Conservation (phyloP, 2,888 invertebrate genomes). For the Lepeophtheirus nordmannii region DNA sequence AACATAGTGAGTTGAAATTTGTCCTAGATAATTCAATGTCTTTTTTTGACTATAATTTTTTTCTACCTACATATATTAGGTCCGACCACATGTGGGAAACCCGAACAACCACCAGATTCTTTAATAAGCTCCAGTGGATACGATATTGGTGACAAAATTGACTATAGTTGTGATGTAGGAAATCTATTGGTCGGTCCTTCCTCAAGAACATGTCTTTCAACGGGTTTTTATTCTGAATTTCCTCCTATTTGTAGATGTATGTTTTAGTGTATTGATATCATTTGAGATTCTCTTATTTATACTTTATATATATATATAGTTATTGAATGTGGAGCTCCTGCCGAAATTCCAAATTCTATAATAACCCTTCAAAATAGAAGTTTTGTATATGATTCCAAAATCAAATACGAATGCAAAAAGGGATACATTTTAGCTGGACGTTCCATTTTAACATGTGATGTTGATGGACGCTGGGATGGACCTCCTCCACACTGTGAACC, state of each 20-base stretch:
- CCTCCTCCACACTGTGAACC: slow-evolving; percentile 56
- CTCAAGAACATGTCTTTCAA: slow-evolving; percentile 65
- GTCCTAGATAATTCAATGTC: background rate
- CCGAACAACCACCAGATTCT: slow-evolving; percentile 82
- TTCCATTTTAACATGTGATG: slow-evolving; percentile 67
- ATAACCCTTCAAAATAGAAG: slow-evolving; percentile 68
- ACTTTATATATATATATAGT: slow-evolving; percentile 41
- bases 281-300: background rate
- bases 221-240: slow-evolving; percentile 83
- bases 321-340: slow-evolving; percentile 76
- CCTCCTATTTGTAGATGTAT: slow-evolving; percentile 83
- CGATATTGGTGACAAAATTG: slow-evolving; percentile 63
- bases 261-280: slow-evolving; percentile 31
- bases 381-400: slow-evolving; percentile 68
- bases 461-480: slow-evolving; percentile 83
- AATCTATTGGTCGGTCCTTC: slow-evolving; percentile 72
- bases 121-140: slow-evolving; percentile 61
- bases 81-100: slow-evolving; percentile 74
- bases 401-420: slow-evolving; percentile 62
- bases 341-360: slow-evolving; percentile 63
- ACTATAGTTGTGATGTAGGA: slow-evolving; percentile 69
- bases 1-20: slow-evolving; percentile 57
- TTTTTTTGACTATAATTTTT: slow-evolving; percentile 4
- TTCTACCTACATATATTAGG: slow-evolving; percentile 42
- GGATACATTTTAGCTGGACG: slow-evolving; percentile 72